Conservation (phyloP, 2,113 vertebrate genomes). For the Dromiciops gliroides region DNA sequence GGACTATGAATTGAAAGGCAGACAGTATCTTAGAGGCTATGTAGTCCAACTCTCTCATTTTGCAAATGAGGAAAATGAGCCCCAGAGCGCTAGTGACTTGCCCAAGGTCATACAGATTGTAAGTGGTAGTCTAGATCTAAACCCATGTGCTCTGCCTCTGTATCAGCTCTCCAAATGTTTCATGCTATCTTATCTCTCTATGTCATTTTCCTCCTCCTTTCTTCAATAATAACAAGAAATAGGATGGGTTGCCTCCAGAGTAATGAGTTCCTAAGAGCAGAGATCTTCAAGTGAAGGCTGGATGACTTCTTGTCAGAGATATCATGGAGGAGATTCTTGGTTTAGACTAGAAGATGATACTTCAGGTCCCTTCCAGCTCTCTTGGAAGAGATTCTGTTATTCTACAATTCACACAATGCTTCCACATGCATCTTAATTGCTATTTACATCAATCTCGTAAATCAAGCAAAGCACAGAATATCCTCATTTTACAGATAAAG, state of each 20-base stretch:
- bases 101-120: background rate
- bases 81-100: background rate
- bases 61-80: background rate
- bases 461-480: background rate
- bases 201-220: background rate
- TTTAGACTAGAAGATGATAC: background rate
- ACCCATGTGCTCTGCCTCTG: background rate
- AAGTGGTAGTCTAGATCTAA: background rate
- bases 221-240: background rate
- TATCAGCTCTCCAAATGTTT: background rate
- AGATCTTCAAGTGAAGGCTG: background rate
- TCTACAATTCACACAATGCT: background rate
- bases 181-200: background rate
- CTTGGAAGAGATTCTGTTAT: background rate
- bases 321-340: background rate
- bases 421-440: background rate
- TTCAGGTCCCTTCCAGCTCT: background rate
- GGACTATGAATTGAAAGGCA: background rate
- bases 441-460: background rate
- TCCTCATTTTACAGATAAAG: background rate
- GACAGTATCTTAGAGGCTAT: background rate
- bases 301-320: background rate
- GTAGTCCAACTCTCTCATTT: background rate
- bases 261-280: background rate
- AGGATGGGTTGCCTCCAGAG: background rate